Evolutionary conservation across 1,140 invertebrate genomes (phyloP), one percentile per base, ranked within the genome.

Genomic region (Sinonovacula constricta): DNA sequence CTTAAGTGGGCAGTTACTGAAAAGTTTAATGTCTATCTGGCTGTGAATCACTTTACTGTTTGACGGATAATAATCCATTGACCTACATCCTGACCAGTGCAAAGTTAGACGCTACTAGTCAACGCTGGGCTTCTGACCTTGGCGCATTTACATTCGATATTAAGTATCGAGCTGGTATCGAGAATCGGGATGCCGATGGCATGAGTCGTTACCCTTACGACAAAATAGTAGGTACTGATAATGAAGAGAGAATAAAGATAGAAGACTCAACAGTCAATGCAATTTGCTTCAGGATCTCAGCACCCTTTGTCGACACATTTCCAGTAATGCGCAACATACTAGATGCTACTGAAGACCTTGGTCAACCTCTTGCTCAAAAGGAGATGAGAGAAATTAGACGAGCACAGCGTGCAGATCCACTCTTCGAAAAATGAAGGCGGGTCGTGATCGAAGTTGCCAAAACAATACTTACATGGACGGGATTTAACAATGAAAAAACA

Each of bases 171-270:
- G 36, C 69, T 26, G 82, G 68, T 10, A 31, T 33, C 15, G 30
- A 33, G 3, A 81, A 82, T 51, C 31, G n/a, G 30, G 75, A 79
- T 80, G 76, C 71, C 33, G 82, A 83, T 71, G 65, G 53, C 5
- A 22, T 83, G 5, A 74, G 56, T 24, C 53, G 70, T 14, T 56
- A 66, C 15, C 76, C 68, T 15, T 18, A 68, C 14, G 18, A 54
- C 5, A 53, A 53, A 14, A 24, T 66, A 5, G 24, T 15, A 2
- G 24, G 2, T 10, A 3, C 31, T 28, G 24, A 3, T 4, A 34
- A 49, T 2, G 28, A 49, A 57, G 22, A 57, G 28, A 22, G 22
- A 57, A 26, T 57, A 24, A 57, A 7, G 28, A 26, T 57, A 14
- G 24, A 57, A 4, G 22, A 63, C 34, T 12, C 28, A 12, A 33